A percentile compares a stretch with the other conserved stretches of the same genome.
phyloP scores from a whole-genome alignment of 23 tunicate genomes.

The Diplosoma virens region DNA sequence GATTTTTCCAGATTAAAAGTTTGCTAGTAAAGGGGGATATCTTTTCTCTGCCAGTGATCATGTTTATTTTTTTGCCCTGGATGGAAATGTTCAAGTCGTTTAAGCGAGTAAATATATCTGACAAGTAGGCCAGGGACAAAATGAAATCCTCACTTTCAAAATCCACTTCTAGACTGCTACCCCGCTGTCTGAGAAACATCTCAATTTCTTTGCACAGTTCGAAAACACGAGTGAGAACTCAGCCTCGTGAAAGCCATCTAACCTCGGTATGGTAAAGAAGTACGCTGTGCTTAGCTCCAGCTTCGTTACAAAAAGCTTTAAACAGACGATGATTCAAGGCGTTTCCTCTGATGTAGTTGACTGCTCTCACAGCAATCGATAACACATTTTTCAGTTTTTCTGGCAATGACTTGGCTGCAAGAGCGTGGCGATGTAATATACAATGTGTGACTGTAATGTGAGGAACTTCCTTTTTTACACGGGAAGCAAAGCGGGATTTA shows the following conservation, averaged over 20 bases:
- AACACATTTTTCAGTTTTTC: constrained; percentile 19
- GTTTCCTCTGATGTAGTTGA: constrained; percentile 25
- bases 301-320: constrained; percentile 25
- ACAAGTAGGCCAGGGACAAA: constrained; percentile 32
- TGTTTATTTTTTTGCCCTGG: constrained; percentile 30
- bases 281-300: constrained; percentile 22
- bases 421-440: not conserved
- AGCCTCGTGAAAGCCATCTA: constrained; percentile 17
- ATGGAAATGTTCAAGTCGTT: constrained; percentile 35
- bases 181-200: constrained; percentile 24
- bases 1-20: constrained; percentile 32
- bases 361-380: constrained; percentile 22
- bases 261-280: constrained; percentile 40
- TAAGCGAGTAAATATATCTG: constrained; percentile 34
- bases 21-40: constrained; percentile 31
- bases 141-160: constrained; percentile 33
- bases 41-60: constrained; percentile 38
- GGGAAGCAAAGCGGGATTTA: not conserved
- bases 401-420: constrained; percentile 16
- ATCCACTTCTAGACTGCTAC: constrained; percentile 18
- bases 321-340: constrained; percentile 25
- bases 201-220: constrained; percentile 38
- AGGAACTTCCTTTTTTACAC: constrained; percentile 7
- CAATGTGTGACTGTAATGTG: not conserved
- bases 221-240: constrained; percentile 37